These are phyloP conservation scores for Triplophysa yarkandensis DNA, from an alignment of 2,797 vertebrate genomes.

Conservation along the genomic window DNA sequence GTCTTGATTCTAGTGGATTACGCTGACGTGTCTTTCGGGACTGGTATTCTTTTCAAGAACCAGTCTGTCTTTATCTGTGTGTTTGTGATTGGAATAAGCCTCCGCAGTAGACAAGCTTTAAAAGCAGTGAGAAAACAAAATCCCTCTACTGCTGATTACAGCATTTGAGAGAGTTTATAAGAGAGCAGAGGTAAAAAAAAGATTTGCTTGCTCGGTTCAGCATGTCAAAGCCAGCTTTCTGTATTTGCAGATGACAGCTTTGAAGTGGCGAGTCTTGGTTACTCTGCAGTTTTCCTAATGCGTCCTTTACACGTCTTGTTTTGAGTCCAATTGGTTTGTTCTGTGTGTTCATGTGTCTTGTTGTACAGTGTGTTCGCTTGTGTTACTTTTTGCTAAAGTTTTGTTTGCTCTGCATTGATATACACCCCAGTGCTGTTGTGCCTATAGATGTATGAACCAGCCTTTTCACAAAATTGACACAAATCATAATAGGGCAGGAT, in stretches of 20 bases:
- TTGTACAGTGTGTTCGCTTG: too few relatives aligned
- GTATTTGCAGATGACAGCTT: constrained; percentile 55
- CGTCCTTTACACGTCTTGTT: constrained; percentile 2
- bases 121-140: constrained; percentile 27
- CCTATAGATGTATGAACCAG: neutral
- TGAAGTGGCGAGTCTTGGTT: constrained; percentile 46
- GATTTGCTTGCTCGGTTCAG: constrained; percentile 35
- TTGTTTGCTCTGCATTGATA: constrained; percentile 1
- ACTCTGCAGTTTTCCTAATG: constrained; percentile 63
- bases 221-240: constrained; percentile 39
- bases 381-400: neutral
- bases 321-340: neutral
- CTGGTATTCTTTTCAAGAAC: neutral
- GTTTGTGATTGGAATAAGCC: constrained; percentile 28
- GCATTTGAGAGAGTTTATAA: constrained; percentile 22
- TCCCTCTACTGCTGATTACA: constrained; percentile 38
- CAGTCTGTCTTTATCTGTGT: constrained; percentile 9
- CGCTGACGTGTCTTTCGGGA: constrained; percentile 7
- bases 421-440: constrained; percentile 7
- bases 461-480: constrained; percentile 16
- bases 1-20: neutral
- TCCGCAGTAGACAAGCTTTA: constrained; percentile 1
- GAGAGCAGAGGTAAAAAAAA: constrained; percentile 1
- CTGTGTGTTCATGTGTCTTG: neutral
- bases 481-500: constrained; percentile 7